Evolutionary conservation across 1,140 invertebrate genomes (phyloP).

Genomic region (Aphaenogaster floridana): DNA sequence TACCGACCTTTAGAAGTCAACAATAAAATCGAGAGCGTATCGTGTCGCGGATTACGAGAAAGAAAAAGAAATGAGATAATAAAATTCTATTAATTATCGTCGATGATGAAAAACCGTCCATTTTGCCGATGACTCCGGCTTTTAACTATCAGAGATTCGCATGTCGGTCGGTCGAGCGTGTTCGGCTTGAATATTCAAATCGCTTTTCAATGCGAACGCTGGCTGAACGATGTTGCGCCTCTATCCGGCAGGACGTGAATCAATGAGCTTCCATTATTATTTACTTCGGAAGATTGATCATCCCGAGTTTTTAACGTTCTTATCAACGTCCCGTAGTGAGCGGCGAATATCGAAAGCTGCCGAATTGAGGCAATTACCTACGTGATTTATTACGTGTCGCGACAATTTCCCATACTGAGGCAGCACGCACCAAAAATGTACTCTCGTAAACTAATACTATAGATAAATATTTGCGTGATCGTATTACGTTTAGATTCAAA

Average conservation of each 20-base stretch:
- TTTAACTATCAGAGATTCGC: constrained; percentile 26
- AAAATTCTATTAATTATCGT: constrained; percentile 37
- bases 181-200: constrained; percentile 70
- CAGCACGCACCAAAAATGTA: background rate
- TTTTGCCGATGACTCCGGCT: constrained; percentile 9
- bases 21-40: constrained; percentile 31
- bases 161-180: constrained; percentile 43
- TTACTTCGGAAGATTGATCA: constrained; percentile 67
- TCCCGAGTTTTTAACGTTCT: constrained; percentile 63
- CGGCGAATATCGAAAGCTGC: constrained; percentile 68
- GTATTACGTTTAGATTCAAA: background rate
- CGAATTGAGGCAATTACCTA: constrained; percentile 61
- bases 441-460: background rate
- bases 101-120: constrained; percentile 31
- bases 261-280: constrained; percentile 72
- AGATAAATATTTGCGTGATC: constrained; percentile 27
- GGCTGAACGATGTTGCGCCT: constrained; percentile 50
- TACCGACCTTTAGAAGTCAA: background rate
- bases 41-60: background rate
- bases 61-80: background rate
- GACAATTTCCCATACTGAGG: constrained; percentile 1
- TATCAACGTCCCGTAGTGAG: constrained; percentile 16
- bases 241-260: constrained; percentile 48
- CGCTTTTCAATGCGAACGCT: constrained; percentile 62
- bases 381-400: constrained; percentile 57